Evolutionary conservation across 2,888 invertebrate species (phyloP), one percentile per base, ranked within the genome.

Genomic region (Podotricha telesiphe): DNA sequence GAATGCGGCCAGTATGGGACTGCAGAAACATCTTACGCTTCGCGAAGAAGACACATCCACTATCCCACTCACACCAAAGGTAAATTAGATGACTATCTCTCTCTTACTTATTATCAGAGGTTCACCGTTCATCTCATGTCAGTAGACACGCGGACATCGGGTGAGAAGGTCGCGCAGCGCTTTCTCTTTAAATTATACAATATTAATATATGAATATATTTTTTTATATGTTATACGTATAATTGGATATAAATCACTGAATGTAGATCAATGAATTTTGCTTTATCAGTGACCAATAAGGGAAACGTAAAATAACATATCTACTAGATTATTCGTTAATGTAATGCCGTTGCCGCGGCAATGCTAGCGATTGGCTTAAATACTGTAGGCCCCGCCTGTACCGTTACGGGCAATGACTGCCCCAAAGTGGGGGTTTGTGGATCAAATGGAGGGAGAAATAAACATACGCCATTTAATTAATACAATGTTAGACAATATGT

Each of bases 1-100:
- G 87, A 87, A 89, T 91, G 87, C 84, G 90, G 93, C 86, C 87
- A 89, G 91, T 89, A 86, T 91, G 91, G 91, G 91, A 91, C 93
- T 92, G 92, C 89, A 87, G 86, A 89, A 89, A 88, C 91, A 92
- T 92, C 92, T 91, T 88, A 89, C 87, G 89, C 91, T 89, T 90
- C 88, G 84, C 90, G 91, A 92, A 92, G 92, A 93, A 90, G 93
- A 92, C 87, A 88, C 92, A 81, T 85, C 80, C 70, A 48, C 78
- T 76, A 72, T 91, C 89, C 75, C 84, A 72, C 79, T 91, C 86
- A 71, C 81, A 67, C 86, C 22, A 47, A 42, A 62, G 28, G 68
- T 65, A 20, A 71, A 66, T 67, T 72, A 76, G 86, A 82, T 81
- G 47, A 74, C 81, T 74, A 78, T 90, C 89, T 82, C 86, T 76